Base-by-base conservation (phyloP, 2,888 invertebrate species). In the Drosophila longiperda region DNA sequence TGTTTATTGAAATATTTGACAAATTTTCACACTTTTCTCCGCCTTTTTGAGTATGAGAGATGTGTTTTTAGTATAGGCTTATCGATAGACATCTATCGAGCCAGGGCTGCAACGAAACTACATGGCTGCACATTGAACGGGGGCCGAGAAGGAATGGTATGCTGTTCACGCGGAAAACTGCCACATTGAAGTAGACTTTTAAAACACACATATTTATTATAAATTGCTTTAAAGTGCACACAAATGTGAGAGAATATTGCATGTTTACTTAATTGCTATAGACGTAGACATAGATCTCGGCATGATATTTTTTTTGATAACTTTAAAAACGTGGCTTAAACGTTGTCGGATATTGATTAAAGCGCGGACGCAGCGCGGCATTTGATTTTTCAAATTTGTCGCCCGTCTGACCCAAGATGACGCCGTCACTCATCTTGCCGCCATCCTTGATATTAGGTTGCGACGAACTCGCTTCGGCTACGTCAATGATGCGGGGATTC, bases 401-500 rank as follows among this genome's bases (percentile, higher is more conserved):
- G 17, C 89, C 91, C 5, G 89, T 65, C 29, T 92, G 90, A 3
- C 93, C 92, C 52, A 93, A 75, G 20, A 92, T 91, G 15, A 92
- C 83, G 3, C 91, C 92, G 29, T 92, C 91, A 5, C 75, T 80
- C 15, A 85, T 54, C 94, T 92, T 92, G 8, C 82, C 80, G 32
- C 87, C 89, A 66, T 89, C 88, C 12, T 83, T 82, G 5, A 58
- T 61, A 45, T 66, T 60, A 4, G 45, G 29, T 0, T 68, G 73
- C 1, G 86, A 73, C 12, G 82, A 55, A 3, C 67, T 87, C 0
- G 82, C 95, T 92, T 95, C 95, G 55, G 95, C 94, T 8, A 96
- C 95, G 82, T 95, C 95, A 6, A 95, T 94, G 42, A 96, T 94
- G 26, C 94, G 93, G 0, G 95, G 94, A 69, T 94, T 94, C 83